Evolutionary conservation across 2,113 vertebrate genomes (phyloP).

Genomic region (Halcyon malimbica): DNA sequence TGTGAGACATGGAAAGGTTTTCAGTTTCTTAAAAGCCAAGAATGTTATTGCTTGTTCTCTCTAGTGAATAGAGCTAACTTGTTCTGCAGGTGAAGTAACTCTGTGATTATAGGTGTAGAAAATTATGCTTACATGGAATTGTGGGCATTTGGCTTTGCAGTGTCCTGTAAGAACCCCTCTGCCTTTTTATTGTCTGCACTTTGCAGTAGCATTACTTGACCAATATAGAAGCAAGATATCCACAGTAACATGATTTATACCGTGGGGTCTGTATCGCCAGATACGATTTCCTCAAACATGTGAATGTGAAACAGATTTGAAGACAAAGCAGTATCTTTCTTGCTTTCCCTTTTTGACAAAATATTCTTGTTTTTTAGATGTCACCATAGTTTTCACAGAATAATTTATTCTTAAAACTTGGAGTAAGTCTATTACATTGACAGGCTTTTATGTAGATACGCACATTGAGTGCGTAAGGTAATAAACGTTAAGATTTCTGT

Average conservation of each 20-base stretch:
- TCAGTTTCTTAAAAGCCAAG: background rate
- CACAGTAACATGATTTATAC: background rate
- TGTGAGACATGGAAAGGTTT: background rate
- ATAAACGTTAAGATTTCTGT: background rate
- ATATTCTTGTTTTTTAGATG: background rate
- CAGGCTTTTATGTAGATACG: background rate
- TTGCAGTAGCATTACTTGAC: background rate
- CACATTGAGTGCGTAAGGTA: background rate
- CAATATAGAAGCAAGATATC: background rate
- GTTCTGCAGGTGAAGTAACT: background rate
- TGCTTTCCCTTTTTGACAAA: background rate
- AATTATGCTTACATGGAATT: fast-evolving
- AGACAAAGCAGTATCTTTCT: background rate
- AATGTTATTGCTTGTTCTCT: background rate
- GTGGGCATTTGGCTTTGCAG: background rate
- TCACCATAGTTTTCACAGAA: background rate
- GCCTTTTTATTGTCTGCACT: background rate
- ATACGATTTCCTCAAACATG: background rate
- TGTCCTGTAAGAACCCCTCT: background rate
- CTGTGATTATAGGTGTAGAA: background rate
- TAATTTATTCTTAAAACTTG: background rate
- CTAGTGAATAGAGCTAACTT: background rate
- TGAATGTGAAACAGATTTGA: background rate
- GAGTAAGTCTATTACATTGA: background rate
- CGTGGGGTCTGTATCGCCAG: background rate